phyloP scores from a whole-genome alignment of 2,113 vertebrate genomes.

The Orcinus orca region DNA sequence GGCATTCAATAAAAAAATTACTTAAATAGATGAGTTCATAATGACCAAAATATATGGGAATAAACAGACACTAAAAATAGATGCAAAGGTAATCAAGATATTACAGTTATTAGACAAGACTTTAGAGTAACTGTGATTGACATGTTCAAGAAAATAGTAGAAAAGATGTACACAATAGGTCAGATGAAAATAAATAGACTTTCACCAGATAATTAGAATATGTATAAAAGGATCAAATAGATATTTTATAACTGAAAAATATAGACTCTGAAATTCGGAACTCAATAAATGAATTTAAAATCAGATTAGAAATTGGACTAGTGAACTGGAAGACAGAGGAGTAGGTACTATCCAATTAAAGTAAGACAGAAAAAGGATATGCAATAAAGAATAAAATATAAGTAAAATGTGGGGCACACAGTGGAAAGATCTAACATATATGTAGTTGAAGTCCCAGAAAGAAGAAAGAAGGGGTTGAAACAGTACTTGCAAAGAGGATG shows the following conservation, averaged over 20 bases:
- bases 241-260: neutral
- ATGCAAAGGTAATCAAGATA: neutral
- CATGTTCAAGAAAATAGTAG: neutral
- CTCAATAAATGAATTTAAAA: conserved; percentile 13
- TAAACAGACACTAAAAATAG: neutral
- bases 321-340: neutral
- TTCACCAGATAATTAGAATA: neutral
- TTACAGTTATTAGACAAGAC: neutral
- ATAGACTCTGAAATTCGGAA: neutral
- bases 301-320: neutral
- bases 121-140: neutral
- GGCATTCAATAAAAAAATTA: neutral
- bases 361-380: neutral
- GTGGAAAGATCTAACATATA: neutral
- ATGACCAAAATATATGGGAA: neutral
- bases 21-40: neutral
- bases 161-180: neutral
- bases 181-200: neutral
- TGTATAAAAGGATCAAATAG: neutral
- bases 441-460: neutral
- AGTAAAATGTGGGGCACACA: neutral
- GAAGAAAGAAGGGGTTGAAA: neutral
- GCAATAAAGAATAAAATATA: neutral
- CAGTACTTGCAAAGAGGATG: neutral
- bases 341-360: neutral